phyloP scores from a whole-genome alignment of 1,140 invertebrate genomes.

The Tetramorium alpestre region DNA sequence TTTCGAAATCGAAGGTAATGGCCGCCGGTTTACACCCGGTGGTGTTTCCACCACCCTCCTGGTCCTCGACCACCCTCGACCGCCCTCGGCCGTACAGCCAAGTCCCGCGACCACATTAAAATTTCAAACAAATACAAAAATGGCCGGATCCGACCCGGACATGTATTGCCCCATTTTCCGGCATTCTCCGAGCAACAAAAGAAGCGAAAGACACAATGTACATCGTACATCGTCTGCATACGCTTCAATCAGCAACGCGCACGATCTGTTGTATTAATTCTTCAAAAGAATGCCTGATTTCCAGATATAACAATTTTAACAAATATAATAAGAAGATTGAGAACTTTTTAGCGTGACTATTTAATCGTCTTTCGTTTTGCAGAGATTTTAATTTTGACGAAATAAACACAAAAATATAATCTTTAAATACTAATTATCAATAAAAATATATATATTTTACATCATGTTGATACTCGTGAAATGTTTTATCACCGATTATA shows the following conservation, averaged over 20 bases:
- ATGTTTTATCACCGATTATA: constrained; percentile 7
- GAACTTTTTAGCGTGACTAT: neutral
- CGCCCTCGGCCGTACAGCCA: constrained; percentile 1
- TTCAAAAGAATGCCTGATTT: neutral
- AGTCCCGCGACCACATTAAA: constrained; percentile 79
- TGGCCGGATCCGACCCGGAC: constrained; percentile 70
- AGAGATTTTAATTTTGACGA: neutral
- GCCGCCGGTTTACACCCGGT: constrained; percentile 80
- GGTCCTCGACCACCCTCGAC: neutral
- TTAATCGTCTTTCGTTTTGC: neutral
- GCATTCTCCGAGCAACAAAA: constrained; percentile 31
- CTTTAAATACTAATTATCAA: neutral
- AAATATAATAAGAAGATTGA: neutral
- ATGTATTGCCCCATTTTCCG: constrained; percentile 77
- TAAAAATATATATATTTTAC: neutral
- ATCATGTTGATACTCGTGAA: neutral
- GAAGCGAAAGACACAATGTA: neutral
- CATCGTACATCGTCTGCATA: neutral
- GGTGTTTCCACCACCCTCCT: constrained; percentile 47
- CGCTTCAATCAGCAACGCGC: neutral
- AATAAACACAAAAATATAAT: neutral
- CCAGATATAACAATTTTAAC: neutral
- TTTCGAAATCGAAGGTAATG: constrained; percentile 85
- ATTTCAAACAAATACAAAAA: constrained; percentile 82
- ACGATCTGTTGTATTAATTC: neutral